Percentiles rank a stretch among this genome's conserved stretches.
Conservation (phyloP, 1,140 invertebrate species). For the Diuraphis noxia region DNA sequence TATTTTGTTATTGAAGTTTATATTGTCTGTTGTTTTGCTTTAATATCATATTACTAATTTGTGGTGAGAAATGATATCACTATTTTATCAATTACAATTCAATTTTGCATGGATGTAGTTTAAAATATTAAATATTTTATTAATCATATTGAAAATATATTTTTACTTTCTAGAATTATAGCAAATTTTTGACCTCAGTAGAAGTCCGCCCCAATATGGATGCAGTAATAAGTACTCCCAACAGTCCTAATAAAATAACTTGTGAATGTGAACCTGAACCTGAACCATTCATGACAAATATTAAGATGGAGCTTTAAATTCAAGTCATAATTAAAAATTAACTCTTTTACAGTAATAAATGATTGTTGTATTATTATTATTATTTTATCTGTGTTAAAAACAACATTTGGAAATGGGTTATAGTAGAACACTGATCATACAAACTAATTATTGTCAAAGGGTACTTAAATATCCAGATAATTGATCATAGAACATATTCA, state of each 20-base stretch:
- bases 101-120: neutral
- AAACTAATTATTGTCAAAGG: too few species aligned
- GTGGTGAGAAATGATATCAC: too few species aligned
- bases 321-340: neutral
- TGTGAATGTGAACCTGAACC: conserved; percentile 17
- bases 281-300: neutral
- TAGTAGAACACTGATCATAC: too few species aligned
- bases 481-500: too few species aligned
- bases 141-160: neutral
- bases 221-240: conserved; percentile 63
- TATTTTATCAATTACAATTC: neutral
- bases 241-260: conserved; percentile 61
- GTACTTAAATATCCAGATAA: too few species aligned
- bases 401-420: neutral
- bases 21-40: too few species aligned
- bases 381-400: neutral
- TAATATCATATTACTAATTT: too few species aligned
- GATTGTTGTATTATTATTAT: neutral
- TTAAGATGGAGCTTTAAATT: conserved; percentile 28
- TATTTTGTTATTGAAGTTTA: too few species aligned
- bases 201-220: conserved; percentile 74
- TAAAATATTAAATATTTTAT: neutral
- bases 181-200: conserved; percentile 68
- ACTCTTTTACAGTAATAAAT: neutral
- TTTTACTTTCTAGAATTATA: conserved; percentile 68